Evolutionary conservation across 1,140 invertebrate species (phyloP), one percentile per base, ranked within the genome.

Genomic region (Brachionus plicatilis): DNA sequence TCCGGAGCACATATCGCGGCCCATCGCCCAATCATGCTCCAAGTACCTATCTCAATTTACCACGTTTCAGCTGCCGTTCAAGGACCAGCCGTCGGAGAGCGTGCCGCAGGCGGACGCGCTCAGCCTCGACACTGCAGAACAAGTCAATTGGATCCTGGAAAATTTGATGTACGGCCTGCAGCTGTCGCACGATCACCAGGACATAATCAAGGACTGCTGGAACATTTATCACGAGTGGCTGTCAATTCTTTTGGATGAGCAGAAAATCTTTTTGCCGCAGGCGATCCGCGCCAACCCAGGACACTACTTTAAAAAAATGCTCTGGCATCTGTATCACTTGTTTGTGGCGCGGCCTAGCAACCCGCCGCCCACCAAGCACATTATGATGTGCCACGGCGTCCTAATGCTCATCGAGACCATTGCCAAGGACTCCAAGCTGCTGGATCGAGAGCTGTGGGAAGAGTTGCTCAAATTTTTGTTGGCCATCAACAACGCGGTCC

Each of bases 161-260:
- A 95, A 97, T 7, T 93, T 98, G 24, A 95, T 96, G 87, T 96
- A 93, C 91, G 96, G 96, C 0, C 91, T 99, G 0, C 95, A 94
- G 43, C 89, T 99, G 43, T 95, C 95, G 0, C 88, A 98, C 11
- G 91, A 92, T 45, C 95, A 98, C 88, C 95, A 96, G 89, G 96
- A 98, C 86, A 94, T 95, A 0, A 94, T 98, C 53, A 93, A 95
- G 85, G 96, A 98, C 89, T 98, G 96, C 90, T 96, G 98, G 8
- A 95, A 95, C 89, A 93, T 98, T 27, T 98, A 98, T 88, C 98
- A 95, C 89, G 96, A 98, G 87, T 99, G 96, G 96, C 89, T 99
- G 33, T 93, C 94, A 0, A 94, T 95, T 0, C 90, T 97, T 72
- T 92, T 96, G 86, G 93, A 94, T 1, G 88, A 91, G 84, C 94